Conservation (phyloP, 2,888 invertebrate genomes). For the Cremastinae sp. region DNA sequence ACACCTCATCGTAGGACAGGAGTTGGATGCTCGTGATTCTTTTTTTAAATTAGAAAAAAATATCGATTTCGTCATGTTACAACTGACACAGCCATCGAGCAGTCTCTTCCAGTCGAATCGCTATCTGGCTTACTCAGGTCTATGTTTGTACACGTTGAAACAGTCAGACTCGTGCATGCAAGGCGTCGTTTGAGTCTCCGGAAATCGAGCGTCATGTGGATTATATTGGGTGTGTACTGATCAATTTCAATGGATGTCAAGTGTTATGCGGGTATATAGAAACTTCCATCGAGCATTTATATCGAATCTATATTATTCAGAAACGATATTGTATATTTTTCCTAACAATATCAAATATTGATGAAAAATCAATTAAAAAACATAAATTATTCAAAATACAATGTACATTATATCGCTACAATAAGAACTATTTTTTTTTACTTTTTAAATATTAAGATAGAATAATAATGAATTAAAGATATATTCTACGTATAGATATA, state of each 20-base stretch:
- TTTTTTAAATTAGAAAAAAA: neutral
- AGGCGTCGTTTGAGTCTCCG: slow-evolving; percentile 15
- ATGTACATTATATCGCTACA: too few species aligned
- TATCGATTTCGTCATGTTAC: slow-evolving; percentile 7
- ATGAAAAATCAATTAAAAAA: too few species aligned
- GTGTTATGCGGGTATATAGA: slow-evolving; percentile 5
- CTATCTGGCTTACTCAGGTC: slow-evolving; percentile 35
- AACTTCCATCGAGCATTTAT: neutral
- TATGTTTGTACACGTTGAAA: slow-evolving; percentile 18
- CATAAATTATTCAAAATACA: too few species aligned
- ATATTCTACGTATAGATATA: too few species aligned
- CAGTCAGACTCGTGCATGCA: neutral
- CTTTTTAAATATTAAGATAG: too few species aligned
- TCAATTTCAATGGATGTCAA: slow-evolving; percentile 42
- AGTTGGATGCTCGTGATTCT: too few species aligned
- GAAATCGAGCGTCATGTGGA: slow-evolving; percentile 45
- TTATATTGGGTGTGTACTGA: slow-evolving; percentile 37
- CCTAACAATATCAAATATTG: too few species aligned
- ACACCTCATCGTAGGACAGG: too few species aligned
- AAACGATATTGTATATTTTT: too few species aligned
- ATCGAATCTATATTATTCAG: neutral
- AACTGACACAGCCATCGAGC: neutral
- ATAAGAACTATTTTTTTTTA: too few species aligned
- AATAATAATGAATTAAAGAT: too few species aligned
- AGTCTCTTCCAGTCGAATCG: slow-evolving; percentile 3